A percentile compares a stretch with the other conserved stretches of the same genome.
phyloP scores from a whole-genome alignment of 2,113 vertebrate species.

The Pipa parva region DNA sequence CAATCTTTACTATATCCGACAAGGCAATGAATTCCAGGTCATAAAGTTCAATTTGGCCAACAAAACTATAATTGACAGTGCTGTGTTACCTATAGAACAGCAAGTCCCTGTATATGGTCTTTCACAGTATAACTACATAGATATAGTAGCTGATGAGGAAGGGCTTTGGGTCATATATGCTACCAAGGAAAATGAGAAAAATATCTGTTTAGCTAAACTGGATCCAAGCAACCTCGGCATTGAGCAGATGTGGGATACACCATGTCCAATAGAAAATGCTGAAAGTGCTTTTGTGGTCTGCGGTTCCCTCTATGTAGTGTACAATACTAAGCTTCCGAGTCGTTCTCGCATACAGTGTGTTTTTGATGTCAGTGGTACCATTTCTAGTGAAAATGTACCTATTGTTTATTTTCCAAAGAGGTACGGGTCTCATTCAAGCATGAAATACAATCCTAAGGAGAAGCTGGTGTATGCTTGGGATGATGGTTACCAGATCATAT shows the following conservation, averaged over 20 bases:
- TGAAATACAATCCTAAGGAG: conserved; percentile 89
- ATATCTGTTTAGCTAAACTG: conserved; percentile 88
- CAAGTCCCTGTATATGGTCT: conserved; percentile 76
- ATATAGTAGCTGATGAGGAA: conserved; percentile 81
- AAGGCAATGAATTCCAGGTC: conserved; percentile 73
- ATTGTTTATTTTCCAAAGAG: conserved; percentile 91
- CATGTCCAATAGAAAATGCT: conserved; percentile 82
- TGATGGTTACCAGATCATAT: conserved; percentile 92
- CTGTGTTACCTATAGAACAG: conserved; percentile 80
- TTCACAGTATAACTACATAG: conserved; percentile 78
- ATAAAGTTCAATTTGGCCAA: conserved; percentile 84
- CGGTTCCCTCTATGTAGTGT: conserved; percentile 89
- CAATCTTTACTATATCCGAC: conserved; percentile 79
- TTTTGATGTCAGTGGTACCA: conserved; percentile 84
- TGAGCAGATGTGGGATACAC: conserved; percentile 94
- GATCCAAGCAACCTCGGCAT: conserved; percentile 82
- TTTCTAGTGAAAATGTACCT: conserved; percentile 74
- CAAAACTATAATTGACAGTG: conserved; percentile 73
- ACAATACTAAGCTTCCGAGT: conserved; percentile 86
- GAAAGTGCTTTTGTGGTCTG: conserved; percentile 90
- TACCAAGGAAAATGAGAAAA: conserved; percentile 73
- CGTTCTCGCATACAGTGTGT: conserved; percentile 88
- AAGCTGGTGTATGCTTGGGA: conserved; percentile 93
- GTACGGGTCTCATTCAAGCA: conserved; percentile 83
- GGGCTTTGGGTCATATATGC: conserved; percentile 91